Evolutionary conservation across 2,797 vertebrate species (phyloP).

Genomic region (Typhlichthys subterraneus): DNA sequence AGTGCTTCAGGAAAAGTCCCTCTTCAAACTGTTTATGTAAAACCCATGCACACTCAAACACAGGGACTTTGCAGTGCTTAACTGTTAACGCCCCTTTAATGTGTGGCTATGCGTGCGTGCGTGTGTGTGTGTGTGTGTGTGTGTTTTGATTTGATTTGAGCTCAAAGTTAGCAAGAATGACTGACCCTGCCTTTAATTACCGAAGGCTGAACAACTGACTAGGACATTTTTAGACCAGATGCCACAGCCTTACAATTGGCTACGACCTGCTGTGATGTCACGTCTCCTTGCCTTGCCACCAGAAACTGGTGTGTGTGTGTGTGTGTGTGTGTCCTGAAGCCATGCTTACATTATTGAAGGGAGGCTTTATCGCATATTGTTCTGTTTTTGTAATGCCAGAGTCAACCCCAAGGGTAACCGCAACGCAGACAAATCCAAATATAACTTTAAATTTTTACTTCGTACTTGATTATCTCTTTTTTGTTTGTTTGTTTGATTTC

Average conservation of each 20-base stretch:
- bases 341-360: slow-evolving; percentile 48
- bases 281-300: too few species aligned
- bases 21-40: slow-evolving; percentile 37
- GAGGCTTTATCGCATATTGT: slow-evolving; percentile 25
- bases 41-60: too few species aligned
- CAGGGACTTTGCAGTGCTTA: not conserved
- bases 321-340: slow-evolving; percentile 27
- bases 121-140: not conserved
- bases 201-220: slow-evolving; percentile 26
- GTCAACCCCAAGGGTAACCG: too few species aligned
- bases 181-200: slow-evolving; percentile 11
- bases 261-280: too few species aligned
- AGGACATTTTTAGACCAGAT: slow-evolving; percentile 33
- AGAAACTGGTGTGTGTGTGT: too few species aligned
- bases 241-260: slow-evolving; percentile 5
- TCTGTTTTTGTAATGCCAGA: too few species aligned
- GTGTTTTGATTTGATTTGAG: too few species aligned
- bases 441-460: too few species aligned
- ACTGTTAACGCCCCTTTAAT: slow-evolving; percentile 15
- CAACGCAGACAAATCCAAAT: too few species aligned
- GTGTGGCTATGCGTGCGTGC: slow-evolving; percentile 6
- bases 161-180: too few species aligned
- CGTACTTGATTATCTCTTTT: not conserved
- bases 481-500: not conserved
- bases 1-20: slow-evolving; percentile 42